Conservation (phyloP, 2,113 vertebrate genomes). For the Corydoras maculifer region DNA sequence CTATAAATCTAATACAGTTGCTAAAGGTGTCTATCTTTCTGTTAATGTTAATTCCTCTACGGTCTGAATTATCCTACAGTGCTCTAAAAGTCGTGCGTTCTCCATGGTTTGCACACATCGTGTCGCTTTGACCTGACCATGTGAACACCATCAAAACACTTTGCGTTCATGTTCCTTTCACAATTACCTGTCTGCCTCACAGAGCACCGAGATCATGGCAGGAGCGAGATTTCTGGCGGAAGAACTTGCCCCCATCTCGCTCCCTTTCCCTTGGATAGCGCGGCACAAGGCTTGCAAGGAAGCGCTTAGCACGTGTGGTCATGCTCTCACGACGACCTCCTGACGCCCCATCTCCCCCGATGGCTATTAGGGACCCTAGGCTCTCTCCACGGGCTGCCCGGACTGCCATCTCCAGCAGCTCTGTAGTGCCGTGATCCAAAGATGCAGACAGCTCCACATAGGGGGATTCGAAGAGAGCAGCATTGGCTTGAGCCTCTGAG, state of each 20-base stretch:
- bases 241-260: constrained; percentile 65
- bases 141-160: neutral
- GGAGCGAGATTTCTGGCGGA: constrained; percentile 81
- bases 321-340: constrained; percentile 73
- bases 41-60: neutral
- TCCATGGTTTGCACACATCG: neutral
- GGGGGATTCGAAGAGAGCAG: constrained; percentile 74
- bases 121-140: neutral
- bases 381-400: constrained; percentile 67
- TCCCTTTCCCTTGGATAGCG: constrained; percentile 62
- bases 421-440: constrained; percentile 76
- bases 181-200: constrained; percentile 39
- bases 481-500: constrained; percentile 75
- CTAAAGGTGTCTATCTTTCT: constrained; percentile 10
- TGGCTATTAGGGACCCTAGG: constrained; percentile 58
- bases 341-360: constrained; percentile 48
- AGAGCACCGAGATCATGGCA: constrained; percentile 79
- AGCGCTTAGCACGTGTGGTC: constrained; percentile 79
- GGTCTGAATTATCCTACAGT: constrained; percentile 12
- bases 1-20: constrained; percentile 8
- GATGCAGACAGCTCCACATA: constrained; percentile 81
- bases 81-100: constrained; percentile 4
- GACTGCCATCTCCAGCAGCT: constrained; percentile 76
- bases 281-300: constrained; percentile 76
- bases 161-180: neutral